Conservation (phyloP, 2,888 invertebrate species). For the Sicus ferrugineus region DNA sequence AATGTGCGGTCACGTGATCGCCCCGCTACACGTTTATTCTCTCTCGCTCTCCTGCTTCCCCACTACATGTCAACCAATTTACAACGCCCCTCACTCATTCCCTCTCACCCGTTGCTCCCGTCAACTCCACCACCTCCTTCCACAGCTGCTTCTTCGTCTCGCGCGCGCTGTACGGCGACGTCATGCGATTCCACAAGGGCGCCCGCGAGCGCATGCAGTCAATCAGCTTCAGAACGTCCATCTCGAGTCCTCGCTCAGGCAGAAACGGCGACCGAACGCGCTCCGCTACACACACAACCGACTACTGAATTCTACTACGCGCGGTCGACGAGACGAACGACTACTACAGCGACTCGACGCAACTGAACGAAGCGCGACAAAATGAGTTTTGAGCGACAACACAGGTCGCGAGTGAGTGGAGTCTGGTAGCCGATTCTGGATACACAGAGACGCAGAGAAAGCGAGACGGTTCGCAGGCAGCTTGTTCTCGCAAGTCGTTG, state of each 20-base stretch:
- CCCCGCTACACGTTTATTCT: not conserved
- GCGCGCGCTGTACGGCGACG: not conserved
- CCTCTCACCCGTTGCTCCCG: conserved; percentile 13
- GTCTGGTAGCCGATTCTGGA: not conserved
- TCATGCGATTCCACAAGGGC: conserved; percentile 5
- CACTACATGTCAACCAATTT: not conserved
- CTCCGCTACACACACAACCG: not conserved
- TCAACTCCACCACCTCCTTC: not conserved
- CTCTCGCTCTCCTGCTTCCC: not conserved
- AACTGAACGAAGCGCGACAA: not conserved
- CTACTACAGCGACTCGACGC: not conserved
- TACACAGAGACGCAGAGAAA: not conserved
- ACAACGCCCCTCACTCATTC: not conserved
- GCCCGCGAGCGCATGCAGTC: not conserved
- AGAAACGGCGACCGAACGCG: not conserved
- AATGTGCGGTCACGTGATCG: too few relatives aligned
- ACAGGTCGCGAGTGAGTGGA: not conserved
- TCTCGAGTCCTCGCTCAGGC: not conserved
- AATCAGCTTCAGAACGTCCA: conserved; percentile 7
- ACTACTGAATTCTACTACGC: not conserved
- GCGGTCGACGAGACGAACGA: not conserved
- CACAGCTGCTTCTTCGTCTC: conserved; percentile 10
- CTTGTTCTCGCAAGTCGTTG: not conserved
- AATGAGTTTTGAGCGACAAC: not conserved
- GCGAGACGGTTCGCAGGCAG: not conserved